Base-by-base conservation (phyloP, 2,888 invertebrate species). In the Chrysolina haemoptera region DNA sequence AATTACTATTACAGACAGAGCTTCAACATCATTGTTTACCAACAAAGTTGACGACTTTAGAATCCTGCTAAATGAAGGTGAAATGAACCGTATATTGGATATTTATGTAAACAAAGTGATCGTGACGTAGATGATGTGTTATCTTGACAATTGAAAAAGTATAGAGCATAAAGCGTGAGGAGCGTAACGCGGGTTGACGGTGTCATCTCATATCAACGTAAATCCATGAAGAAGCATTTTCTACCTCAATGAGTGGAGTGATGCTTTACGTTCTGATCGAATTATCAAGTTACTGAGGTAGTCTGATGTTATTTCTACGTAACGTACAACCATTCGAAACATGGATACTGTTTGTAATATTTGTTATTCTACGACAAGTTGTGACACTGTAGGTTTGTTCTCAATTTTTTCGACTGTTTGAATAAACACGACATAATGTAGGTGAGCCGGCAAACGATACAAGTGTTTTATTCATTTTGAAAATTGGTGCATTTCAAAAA, bases 131-230 rank as follows among this genome's bases (percentile, higher is more conserved):
- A 59, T 82, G 83, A 83, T 82, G 76, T 81, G 79, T 80, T 81
- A 82, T 82, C 81, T 81, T 81, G 83, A 82, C 82, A 80, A 83
- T 81, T 84, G 83, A 83, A 84, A 84, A 84, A 83, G 80, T 75
- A 80, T 73, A 76, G 82, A 75, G 80, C 82, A 82, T 76, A 80
- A 84, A 83, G 84, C 81, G 84, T 84, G 75, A 82, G 82, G 75
- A 76, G 75, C 67, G 73, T 83, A 84, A 83, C 75, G 74, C 74
- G 79, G 70, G 71, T 63, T 74, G 83, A 83, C 83, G 80, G 71
- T 78, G 84, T 84, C 84, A 81, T 69, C 75, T 82, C 78, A 76
- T 76, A 80, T 84, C 76, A 81, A 78, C 76, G 79, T 81, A 76
- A 78, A 78, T 76, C 74, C 74, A 63, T 69, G 73, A 0, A 27